Base-by-base conservation (phyloP, 1,140 invertebrate genomes). In the Eueides isabella region DNA sequence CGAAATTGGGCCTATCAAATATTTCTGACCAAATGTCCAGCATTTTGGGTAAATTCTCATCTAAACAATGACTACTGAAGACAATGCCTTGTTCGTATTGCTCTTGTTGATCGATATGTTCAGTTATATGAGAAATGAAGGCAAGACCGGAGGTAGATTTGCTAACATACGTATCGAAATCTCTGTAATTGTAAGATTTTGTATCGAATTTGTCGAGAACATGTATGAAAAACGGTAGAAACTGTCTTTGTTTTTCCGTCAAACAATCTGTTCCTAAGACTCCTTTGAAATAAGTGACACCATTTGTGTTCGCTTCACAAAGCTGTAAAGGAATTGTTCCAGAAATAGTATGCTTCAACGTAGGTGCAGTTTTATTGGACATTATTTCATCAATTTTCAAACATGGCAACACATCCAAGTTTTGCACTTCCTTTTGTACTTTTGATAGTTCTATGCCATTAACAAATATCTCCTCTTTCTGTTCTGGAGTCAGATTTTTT, bases 181-280 rank as follows among this genome's bases (percentile, higher is more conserved):
- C 95, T 80, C 96, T 94, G 80, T 97, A 98, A 86, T 98, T 95
- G 73, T 96, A 94, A 14, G 95, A 95, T 61, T 95, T 95, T 0
- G 98, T 98, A 67, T 98, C 98, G 95, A 99, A 97, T 92, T 96
- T 97, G 35, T 96, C 96, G 2, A 97, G 89, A 29, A 98, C 93
- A 78, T 95, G 95, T 82, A 96, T 97, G 84, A 99, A 98, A 26
- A 99, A 89, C 9, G 98, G 97, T 12, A 99, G 77, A 23, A 98
- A 92, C 38, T 94, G 92, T 78, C 96, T 96, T 31, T 98, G 94
- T 64, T 97, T 95, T 1, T 94, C 82, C n/a, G 95, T 92, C 12
- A 99, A 83, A 33, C 94, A 87, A 5, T 94, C 93, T 0, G 96
- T 96, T 81, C 96, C 96, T 23, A 98, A 85, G 31, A 98, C 90